Evolutionary conservation across 30 jellyfish, hydroid and myxozoan genomes (phyloP).

Genomic region (Rhopilema esculentum): DNA sequence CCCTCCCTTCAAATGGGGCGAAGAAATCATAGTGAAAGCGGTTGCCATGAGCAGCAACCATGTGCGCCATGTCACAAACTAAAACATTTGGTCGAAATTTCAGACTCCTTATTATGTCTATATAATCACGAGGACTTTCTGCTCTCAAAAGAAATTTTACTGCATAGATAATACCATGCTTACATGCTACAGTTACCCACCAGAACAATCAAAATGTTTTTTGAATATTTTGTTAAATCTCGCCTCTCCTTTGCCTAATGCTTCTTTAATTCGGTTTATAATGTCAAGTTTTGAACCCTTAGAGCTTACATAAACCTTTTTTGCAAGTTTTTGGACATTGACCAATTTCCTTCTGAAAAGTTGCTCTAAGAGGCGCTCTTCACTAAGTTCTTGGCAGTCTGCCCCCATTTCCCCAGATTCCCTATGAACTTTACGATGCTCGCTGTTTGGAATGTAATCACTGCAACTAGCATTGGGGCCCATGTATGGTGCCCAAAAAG

Average conservation of each 20-base stretch:
- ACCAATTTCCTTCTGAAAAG: background rate
- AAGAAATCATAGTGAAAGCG: conserved; percentile 3
- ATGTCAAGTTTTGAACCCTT: conserved; percentile 25
- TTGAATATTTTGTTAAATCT: conserved; percentile 13
- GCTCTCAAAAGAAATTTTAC: conserved; percentile 58
- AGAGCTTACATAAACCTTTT: background rate
- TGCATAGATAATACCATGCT: conserved; percentile 37
- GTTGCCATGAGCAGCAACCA: conserved; percentile 61
- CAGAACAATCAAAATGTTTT: conserved; percentile 22
- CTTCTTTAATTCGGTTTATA: background rate
- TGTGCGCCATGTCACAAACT: conserved; percentile 71
- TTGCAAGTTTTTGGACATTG: background rate
- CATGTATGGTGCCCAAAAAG: conserved; percentile 16
- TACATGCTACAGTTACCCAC: conserved; percentile 23
- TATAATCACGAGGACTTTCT: conserved; percentile 63
- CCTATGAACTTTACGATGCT: conserved; percentile 3
- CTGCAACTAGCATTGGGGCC: background rate
- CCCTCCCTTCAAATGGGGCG: conserved; percentile 63
- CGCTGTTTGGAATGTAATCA: background rate
- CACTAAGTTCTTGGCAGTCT: conserved; percentile 21
- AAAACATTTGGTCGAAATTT: conserved; percentile 51
- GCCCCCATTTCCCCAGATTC: background rate
- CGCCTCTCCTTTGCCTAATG: background rate
- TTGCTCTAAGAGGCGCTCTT: conserved; percentile 10
- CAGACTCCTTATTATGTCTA: conserved; percentile 41